phyloP scores from a whole-genome alignment of 1,140 invertebrate species.

The Antheraea mylitta region DNA sequence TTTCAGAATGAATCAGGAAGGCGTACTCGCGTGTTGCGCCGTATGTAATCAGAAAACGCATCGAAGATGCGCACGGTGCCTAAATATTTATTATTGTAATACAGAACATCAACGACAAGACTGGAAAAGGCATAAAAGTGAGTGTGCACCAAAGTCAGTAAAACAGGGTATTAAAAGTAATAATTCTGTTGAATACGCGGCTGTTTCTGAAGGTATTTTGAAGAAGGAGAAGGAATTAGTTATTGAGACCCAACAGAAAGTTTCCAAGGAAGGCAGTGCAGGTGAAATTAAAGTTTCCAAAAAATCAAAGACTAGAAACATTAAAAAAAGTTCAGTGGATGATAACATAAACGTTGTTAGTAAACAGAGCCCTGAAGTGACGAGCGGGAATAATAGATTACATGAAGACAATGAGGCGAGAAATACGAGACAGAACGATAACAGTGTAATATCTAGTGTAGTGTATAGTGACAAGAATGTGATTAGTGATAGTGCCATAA shows the following conservation, averaged over 20 bases:
- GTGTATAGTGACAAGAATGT: constrained; percentile 61
- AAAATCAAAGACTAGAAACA: constrained; percentile 55
- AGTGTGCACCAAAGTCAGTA: constrained; percentile 69
- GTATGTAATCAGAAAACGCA: constrained; percentile 85
- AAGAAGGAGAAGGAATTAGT: constrained; percentile 25
- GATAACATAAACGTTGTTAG: constrained; percentile 44
- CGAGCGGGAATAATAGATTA: constrained; percentile 33
- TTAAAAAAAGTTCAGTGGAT: constrained; percentile 35
- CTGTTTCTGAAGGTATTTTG: constrained; percentile 35
- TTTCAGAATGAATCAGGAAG: constrained; percentile 74
- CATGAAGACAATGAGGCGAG: constrained; percentile 28
- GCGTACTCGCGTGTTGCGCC: constrained; percentile 80
- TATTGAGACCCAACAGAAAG: constrained; percentile 17
- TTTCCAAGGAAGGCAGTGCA: constrained; percentile 31
- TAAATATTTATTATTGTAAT: constrained; percentile 86
- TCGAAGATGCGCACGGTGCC: constrained; percentile 87
- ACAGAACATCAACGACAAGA: constrained; percentile 88
- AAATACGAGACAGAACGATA: constrained; percentile 36
- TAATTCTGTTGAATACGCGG: constrained; percentile 42
- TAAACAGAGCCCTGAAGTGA: constrained; percentile 42
- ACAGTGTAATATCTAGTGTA: constrained; percentile 67
- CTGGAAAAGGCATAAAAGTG: constrained; percentile 86
- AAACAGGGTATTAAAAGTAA: constrained; percentile 51
- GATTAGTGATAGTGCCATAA: constrained; percentile 74
- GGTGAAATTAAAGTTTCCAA: constrained; percentile 46